These are phyloP conservation scores for Stenolophus ochropezus DNA, from an alignment of 2,888 invertebrate genomes.

Conservation along the genomic window DNA sequence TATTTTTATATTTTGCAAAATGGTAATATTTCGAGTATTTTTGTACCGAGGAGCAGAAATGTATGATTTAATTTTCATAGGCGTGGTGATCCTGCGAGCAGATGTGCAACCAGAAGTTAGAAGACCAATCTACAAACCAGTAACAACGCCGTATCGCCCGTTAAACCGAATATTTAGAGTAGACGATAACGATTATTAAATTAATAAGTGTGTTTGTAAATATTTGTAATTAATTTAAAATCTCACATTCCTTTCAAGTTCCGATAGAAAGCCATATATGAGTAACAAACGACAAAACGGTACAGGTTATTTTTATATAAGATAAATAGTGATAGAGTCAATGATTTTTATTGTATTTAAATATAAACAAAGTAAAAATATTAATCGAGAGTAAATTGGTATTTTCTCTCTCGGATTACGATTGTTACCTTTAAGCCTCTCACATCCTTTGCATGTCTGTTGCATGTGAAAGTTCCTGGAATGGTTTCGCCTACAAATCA, in stretches of 20 bases:
- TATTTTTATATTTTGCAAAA: too few relatives aligned
- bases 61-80: constrained; percentile 69
- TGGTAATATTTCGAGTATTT: neutral
- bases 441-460: constrained; percentile 83
- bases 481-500: constrained; percentile 74
- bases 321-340: constrained; percentile 61
- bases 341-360: constrained; percentile 65
- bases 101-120: constrained; percentile 80
- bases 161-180: constrained; percentile 76
- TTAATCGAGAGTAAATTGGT: constrained; percentile 81
- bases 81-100: constrained; percentile 88
- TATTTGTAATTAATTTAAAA: constrained; percentile 65
- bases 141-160: constrained; percentile 67
- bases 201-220: constrained; percentile 57
- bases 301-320: constrained; percentile 64
- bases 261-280: constrained; percentile 56
- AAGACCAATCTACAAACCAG: constrained; percentile 61
- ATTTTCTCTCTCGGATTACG: constrained; percentile 77
- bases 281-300: constrained; percentile 63
- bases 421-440: constrained; percentile 84
- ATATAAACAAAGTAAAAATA: constrained; percentile 63
- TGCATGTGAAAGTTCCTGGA: constrained; percentile 84
- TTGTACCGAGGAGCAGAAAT: too few relatives aligned
- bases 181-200: constrained; percentile 70
- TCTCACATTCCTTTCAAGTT: constrained; percentile 54